Base-by-base conservation (phyloP, 2,888 invertebrate species). In the Ligdia adustata region DNA sequence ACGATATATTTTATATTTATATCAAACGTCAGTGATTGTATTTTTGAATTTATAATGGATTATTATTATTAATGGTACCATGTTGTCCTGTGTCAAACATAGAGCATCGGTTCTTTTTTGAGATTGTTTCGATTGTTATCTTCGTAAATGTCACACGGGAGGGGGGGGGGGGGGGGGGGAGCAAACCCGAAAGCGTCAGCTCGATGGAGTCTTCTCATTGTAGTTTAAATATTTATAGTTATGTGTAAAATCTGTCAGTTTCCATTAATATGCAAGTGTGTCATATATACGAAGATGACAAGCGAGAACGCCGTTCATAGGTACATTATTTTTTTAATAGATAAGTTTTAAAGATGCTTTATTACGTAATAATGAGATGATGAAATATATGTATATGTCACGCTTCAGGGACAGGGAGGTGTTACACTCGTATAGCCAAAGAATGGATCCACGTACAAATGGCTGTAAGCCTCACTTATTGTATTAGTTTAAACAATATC, bases 401-500 rank as follows among this genome's bases (percentile, higher is more conserved):
- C 82, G 87, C 87, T 86, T 85, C 79, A 62, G 72, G 82, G 80
- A 82, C 79, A 62, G 72, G 82, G 80, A 82, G 79, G 82, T 75
- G 79, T 79, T 72, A 63, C 16, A n/a, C n/a, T n/a, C n/a, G n/a
- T 64, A 63, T 69, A 79, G 79, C 86, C 87, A 87, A 87, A 87
- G 86, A 83, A 63, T 64, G 71, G 72, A 70, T 66, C n/a, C 68
- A 66, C 75, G 82, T 82, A 82, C 79, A 80, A 77, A 79, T 63
- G 81, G 82, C 81, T 83, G 62, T 64, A 73, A 82, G 82, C 82
- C 82, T 6, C 57, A 57, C 59, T 66, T 65, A 66, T 75, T 72
- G 70, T 41, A 64, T 73, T 72, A 69, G 65, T 71, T 69, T 58
- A 22, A 18, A 22, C n/a, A n/a, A n/a, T n/a, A n/a, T n/a, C n/a